A percentile compares a stretch with the other conserved stretches of the same genome.
These are phyloP conservation scores for Elegia similella DNA, from an alignment of 2,888 invertebrate species.

Conservation along the genomic window DNA sequence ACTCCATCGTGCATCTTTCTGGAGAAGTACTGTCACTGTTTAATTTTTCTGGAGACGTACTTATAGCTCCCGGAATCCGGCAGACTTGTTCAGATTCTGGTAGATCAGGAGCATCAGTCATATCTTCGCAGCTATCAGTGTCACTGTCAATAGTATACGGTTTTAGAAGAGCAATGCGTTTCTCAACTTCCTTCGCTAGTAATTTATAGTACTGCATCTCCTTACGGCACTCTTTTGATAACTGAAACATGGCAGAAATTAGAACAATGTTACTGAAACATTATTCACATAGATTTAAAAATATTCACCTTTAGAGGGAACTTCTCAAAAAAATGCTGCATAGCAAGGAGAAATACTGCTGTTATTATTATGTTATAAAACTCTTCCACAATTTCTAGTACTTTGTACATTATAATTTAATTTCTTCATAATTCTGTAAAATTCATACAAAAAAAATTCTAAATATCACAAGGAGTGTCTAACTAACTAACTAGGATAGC, in stretches of 20 bases:
- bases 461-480: not conserved
- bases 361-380: conserved; percentile 22
- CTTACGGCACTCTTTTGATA: conserved; percentile 83
- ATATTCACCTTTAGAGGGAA: conserved; percentile 26
- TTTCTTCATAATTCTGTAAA: conserved; percentile 14
- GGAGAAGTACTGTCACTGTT: conserved; percentile 30
- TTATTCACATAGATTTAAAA: conserved; percentile 19
- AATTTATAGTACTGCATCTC: conserved; percentile 86
- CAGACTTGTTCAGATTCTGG: conserved; percentile 50
- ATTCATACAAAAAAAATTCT: conserved; percentile 3
- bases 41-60: conserved; percentile 28
- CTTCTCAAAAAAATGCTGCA: conserved; percentile 30
- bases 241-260: conserved; percentile 65
- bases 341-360: conserved; percentile 23
- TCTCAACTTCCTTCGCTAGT: conserved; percentile 85
- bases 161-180: conserved; percentile 70
- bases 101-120: conserved; percentile 57
- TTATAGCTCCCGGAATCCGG: conserved; percentile 36
- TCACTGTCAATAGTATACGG: conserved; percentile 54
- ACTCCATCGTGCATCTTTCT: conserved; percentile 22
- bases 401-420: conserved; percentile 26
- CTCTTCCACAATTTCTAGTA: conserved; percentile 25
- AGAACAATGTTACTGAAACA: conserved; percentile 16
- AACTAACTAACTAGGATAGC: too few relatives aligned
- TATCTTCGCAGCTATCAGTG: conserved; percentile 47